Conservation (phyloP, 1,140 invertebrate genomes). For the Drosophila chauvacae region DNA sequence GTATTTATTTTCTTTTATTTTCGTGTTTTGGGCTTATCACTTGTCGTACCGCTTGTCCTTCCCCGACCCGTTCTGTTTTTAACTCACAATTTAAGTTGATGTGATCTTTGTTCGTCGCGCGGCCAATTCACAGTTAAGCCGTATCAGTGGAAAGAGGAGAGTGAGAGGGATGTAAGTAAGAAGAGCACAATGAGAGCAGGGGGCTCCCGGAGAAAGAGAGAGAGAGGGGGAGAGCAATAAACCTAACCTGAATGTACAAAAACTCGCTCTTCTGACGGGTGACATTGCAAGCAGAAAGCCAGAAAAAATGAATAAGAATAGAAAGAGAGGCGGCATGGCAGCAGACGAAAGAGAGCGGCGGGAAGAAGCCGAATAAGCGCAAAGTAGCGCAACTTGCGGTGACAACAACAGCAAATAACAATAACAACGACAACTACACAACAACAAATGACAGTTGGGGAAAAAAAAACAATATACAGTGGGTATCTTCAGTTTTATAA, state of each 20-base stretch:
- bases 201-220: constrained; percentile 20
- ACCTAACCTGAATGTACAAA: constrained; percentile 35
- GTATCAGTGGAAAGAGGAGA: not conserved
- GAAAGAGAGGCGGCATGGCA: not conserved
- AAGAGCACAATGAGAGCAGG: constrained; percentile 16
- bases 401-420: constrained; percentile 51
- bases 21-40: constrained; percentile 52
- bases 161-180: not conserved
- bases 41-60: constrained; percentile 1
- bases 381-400: constrained; percentile 78
- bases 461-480: constrained; percentile 6
- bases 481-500: not conserved
- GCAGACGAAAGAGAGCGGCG: constrained; percentile 23
- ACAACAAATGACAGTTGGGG: constrained; percentile 25
- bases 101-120: constrained; percentile 54
- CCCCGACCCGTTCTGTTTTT: not conserved
- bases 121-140: constrained; percentile 73
- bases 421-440: constrained; percentile 34
- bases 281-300: constrained; percentile 51
- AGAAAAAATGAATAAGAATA: constrained; percentile 30
- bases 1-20: constrained; percentile 13
- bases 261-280: constrained; percentile 47
- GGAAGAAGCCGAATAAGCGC: constrained; percentile 75
- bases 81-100: constrained; percentile 47
- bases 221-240: constrained; percentile 37